Evolutionary conservation across 2,113 vertebrate species (phyloP).

Genomic region (Oncorhynchus gorbuscha): DNA sequence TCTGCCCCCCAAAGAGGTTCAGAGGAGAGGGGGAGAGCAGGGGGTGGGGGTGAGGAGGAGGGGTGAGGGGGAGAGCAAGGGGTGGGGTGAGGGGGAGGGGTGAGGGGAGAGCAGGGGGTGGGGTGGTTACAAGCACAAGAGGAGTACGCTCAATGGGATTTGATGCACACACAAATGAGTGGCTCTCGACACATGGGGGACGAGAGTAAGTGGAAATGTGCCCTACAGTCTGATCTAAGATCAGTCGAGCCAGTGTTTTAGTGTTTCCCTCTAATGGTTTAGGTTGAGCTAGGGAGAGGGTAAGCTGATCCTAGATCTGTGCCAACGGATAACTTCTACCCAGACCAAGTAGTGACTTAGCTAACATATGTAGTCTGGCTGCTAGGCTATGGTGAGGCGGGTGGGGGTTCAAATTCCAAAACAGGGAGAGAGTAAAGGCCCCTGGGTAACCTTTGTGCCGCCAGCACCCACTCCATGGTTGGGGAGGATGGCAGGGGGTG

Average conservation of each 20-base stretch:
- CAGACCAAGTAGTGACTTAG: slow-evolving; percentile 1
- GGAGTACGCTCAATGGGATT: slow-evolving; percentile 26
- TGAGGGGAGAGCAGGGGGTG: background rate
- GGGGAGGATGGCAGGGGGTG: slow-evolving; percentile 88
- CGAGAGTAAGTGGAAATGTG: background rate
- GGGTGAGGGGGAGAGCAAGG: no score
- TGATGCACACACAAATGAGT: slow-evolving; percentile 38
- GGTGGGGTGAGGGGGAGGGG: background rate
- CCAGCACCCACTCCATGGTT: slow-evolving; percentile 88
- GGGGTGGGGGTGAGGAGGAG: no score
- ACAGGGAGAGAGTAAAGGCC: slow-evolving; percentile 11
- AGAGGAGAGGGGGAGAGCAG: slow-evolving; percentile 65
- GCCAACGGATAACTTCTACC: slow-evolving; percentile 50
- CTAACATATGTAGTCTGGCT: background rate
- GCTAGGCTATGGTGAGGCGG: slow-evolving; percentile 24
- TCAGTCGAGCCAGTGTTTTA: slow-evolving; percentile 23
- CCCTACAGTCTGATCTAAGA: no score
- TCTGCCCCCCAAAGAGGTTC: slow-evolving; percentile 83
- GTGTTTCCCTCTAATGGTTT: slow-evolving; percentile 18
- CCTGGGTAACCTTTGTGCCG: slow-evolving; percentile 77
- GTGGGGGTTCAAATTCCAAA: slow-evolving; percentile 42
- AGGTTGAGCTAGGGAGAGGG: slow-evolving; percentile 23
- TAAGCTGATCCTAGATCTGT: slow-evolving; percentile 59
- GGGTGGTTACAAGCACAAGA: slow-evolving; percentile 50
- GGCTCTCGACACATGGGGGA: slow-evolving; percentile 27